Percentiles rank a stretch among this genome's conserved stretches.
Conservation (phyloP, 2,888 invertebrate genomes). For the Oscheius onirici region DNA sequence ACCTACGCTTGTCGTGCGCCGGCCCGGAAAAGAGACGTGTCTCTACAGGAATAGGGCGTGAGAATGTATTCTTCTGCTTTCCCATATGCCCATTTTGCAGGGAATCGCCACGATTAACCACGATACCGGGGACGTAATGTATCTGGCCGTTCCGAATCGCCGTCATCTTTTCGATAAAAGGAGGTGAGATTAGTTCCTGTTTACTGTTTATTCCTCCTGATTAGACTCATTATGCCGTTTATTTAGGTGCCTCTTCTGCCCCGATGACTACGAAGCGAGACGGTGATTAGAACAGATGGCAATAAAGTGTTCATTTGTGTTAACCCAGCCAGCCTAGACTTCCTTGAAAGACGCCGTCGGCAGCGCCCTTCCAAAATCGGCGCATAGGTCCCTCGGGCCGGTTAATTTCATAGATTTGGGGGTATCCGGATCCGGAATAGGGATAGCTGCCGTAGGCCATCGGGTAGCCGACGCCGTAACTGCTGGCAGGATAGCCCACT, state of each 20-base stretch:
- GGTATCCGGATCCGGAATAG: not conserved
- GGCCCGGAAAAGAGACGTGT: not conserved
- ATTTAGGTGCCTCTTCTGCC: slow-evolving; percentile 28
- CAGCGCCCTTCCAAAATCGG: slow-evolving; percentile 31
- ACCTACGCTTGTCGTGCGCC: too few relatives aligned
- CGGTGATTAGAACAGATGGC: slow-evolving; percentile 14
- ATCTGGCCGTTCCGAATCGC: slow-evolving; percentile 21
- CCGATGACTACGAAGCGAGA: slow-evolving; percentile 1
- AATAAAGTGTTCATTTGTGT: slow-evolving; percentile 26
- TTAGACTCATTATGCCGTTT: not conserved
- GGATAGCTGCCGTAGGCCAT: not conserved
- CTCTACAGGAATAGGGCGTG: slow-evolving; percentile 2
- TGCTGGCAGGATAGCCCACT: not conserved
- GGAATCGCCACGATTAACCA: slow-evolving; percentile 32
- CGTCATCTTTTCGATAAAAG: slow-evolving; percentile 21
- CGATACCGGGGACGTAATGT: slow-evolving; percentile 32
- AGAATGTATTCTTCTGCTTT: not conserved
- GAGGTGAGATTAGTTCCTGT: not conserved
- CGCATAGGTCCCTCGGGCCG: slow-evolving; percentile 31
- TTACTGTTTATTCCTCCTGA: slow-evolving; percentile 1
- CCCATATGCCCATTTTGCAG: slow-evolving; percentile 4
- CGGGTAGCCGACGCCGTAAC: not conserved
- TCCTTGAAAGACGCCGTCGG: slow-evolving; percentile 21
- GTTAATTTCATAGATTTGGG: slow-evolving; percentile 18
- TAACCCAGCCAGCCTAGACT: slow-evolving; percentile 29